phyloP scores from a whole-genome alignment of 1,140 invertebrate species.

The Diplogasteroides magnus region DNA sequence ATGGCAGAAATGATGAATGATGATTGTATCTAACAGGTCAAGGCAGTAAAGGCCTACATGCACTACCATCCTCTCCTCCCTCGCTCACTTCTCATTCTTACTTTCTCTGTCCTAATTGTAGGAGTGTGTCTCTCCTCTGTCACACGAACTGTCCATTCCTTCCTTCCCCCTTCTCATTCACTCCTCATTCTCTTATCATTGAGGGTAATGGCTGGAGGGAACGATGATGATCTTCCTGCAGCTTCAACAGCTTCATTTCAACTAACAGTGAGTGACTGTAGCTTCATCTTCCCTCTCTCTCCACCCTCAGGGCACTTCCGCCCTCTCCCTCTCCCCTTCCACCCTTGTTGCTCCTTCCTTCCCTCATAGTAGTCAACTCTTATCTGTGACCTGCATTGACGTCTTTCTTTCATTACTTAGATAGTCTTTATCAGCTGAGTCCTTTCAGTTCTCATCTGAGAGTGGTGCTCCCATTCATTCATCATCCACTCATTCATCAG shows the following conservation, averaged over 20 bases:
- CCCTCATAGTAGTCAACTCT: background rate
- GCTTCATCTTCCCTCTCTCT: background rate
- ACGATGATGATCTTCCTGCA: background rate
- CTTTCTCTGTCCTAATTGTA: slow-evolving; percentile 1
- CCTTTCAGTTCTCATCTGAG: background rate
- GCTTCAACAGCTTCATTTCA: background rate
- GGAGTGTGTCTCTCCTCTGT: background rate
- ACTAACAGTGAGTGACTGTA: background rate
- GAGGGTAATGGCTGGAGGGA: background rate
- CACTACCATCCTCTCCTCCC: no score
- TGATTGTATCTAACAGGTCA: slow-evolving; percentile 1
- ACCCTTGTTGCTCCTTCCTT: background rate
- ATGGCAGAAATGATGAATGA: background rate
- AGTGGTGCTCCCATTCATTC: background rate
- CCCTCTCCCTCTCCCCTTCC: background rate
- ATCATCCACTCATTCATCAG: background rate
- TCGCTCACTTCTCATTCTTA: background rate
- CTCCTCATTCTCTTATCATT: background rate
- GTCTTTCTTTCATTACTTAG: background rate
- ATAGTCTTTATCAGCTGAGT: background rate
- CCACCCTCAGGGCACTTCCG: background rate
- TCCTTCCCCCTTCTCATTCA: background rate
- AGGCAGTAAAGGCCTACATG: no score
- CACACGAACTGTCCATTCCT: background rate
- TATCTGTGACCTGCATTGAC: background rate